phyloP scores from a whole-genome alignment of 1,140 invertebrate genomes.

The Zaprionus camerounensis region DNA sequence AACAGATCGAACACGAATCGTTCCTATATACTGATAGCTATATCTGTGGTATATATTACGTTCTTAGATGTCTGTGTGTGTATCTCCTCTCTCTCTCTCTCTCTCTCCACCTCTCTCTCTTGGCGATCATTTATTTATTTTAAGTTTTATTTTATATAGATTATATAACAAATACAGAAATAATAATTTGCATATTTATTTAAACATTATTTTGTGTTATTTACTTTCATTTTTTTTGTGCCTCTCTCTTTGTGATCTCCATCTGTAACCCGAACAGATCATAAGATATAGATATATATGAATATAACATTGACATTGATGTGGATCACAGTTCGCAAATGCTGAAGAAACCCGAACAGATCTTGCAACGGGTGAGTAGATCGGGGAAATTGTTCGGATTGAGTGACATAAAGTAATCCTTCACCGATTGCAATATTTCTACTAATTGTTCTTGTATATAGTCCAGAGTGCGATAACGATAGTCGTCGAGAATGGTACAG shows the following conservation, averaged over 20 bases:
- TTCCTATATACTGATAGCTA: conserved; percentile 28
- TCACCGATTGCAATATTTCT: conserved; percentile 27
- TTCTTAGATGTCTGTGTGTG: not conserved
- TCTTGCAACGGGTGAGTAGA: conserved; percentile 28
- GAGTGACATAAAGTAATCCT: conserved; percentile 48
- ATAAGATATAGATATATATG: too few relatives aligned
- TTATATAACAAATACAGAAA: conserved; percentile 55
- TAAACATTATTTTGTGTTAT: conserved; percentile 22
- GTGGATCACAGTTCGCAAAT: conserved; percentile 31
- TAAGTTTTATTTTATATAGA: conserved; percentile 63
- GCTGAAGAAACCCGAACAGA: conserved; percentile 47
- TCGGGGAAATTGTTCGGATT: conserved; percentile 56
- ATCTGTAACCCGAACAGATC: conserved; percentile 40
- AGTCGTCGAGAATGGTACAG: conserved; percentile 20
- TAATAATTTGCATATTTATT: conserved; percentile 60
- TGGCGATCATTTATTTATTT: conserved; percentile 36
- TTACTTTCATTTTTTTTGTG: not conserved
- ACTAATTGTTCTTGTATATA: not conserved
- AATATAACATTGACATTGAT: too few relatives aligned
- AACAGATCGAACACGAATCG: conserved; percentile 9
- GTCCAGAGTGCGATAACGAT: not conserved
- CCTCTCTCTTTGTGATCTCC: conserved; percentile 18
- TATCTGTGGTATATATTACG: not conserved
- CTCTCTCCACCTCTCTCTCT: not conserved
- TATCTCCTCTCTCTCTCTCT: not conserved